Evolutionary conservation across 2,113 vertebrate genomes (phyloP).

Genomic region (Carlito syrichta): DNA sequence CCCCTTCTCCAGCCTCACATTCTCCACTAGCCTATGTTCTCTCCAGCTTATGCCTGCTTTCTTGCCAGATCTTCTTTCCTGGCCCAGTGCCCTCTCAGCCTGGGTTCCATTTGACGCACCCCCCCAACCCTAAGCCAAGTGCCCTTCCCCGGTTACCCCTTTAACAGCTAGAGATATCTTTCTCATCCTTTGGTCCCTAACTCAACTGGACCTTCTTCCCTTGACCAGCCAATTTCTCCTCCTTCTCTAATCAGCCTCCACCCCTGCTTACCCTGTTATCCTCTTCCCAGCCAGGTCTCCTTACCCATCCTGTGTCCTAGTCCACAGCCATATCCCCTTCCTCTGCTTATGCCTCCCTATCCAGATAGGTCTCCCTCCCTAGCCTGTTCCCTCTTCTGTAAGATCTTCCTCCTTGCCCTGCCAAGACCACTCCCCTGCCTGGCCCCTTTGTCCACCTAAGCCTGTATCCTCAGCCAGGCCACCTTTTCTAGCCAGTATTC

Average conservation of each 20-base stretch:
- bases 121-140: no score
- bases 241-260: neutral
- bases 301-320: no score
- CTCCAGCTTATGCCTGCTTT: neutral
- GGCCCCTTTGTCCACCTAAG: neutral
- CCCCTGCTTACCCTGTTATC: neutral
- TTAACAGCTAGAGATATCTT: neutral
- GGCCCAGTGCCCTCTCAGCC: neutral
- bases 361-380: neutral
- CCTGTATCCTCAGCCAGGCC: neutral
- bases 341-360: neutral
- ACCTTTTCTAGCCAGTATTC: neutral
- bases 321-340: neutral
- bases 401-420: neutral
- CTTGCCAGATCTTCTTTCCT: neutral
- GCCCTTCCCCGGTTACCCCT: neutral
- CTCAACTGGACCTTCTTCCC: neutral
- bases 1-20: neutral
- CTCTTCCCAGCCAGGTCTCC: neutral
- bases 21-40: neutral
- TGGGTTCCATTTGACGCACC: neutral
- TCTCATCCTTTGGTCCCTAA: neutral
- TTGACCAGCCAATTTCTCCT: neutral
- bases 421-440: neutral
- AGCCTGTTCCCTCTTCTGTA: neutral